These are phyloP conservation scores for Gallinago jamesoni DNA, from an alignment of 2,113 vertebrate genomes.

Conservation along the genomic window DNA sequence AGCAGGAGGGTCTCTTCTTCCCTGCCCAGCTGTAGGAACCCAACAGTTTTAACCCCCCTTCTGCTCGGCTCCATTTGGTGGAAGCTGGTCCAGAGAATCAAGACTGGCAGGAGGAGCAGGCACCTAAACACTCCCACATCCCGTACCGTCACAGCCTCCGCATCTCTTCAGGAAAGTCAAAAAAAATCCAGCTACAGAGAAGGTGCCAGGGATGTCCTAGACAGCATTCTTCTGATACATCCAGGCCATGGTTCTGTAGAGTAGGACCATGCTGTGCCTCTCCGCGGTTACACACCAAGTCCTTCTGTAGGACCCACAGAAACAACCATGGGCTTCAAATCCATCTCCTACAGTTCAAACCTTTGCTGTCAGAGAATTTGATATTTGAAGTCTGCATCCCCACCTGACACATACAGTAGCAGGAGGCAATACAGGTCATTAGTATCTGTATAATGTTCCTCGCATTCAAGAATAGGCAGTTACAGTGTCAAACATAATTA, in stretches of 20 bases:
- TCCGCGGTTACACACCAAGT: fast-evolving
- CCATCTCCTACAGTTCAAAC: background rate
- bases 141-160: background rate
- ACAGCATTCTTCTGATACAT: background rate
- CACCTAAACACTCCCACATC: background rate
- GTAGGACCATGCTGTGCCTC: background rate
- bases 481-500: background rate
- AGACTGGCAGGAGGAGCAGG: background rate
- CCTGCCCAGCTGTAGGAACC: background rate
- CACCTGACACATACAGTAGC: background rate
- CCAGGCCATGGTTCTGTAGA: too few species aligned
- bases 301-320: background rate
- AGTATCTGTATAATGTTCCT: background rate
- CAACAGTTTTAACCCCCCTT: fast-evolving
- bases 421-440: background rate
- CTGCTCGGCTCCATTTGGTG: too few species aligned
- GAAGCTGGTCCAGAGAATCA: background rate
- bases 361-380: background rate
- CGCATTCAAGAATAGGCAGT: background rate
- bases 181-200: background rate
- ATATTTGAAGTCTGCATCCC: background rate
- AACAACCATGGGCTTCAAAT: background rate
- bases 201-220: background rate
- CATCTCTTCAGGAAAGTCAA: background rate
- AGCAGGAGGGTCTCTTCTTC: background rate